Evolutionary conservation across 1,140 invertebrate genomes (phyloP), one percentile per base, ranked within the genome.

Genomic region (Micrasema longulum): DNA sequence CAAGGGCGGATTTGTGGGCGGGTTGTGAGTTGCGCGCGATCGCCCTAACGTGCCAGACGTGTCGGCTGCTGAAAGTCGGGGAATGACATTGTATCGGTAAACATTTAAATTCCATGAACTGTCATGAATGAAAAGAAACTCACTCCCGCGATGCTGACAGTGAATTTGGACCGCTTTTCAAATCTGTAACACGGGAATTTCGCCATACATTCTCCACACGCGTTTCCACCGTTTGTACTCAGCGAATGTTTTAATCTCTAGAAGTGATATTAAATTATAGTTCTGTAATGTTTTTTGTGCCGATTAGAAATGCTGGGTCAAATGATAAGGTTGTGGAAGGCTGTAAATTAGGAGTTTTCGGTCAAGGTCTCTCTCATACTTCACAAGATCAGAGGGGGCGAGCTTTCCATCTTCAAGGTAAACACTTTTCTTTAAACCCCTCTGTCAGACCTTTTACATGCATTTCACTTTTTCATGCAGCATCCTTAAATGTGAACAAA

Each of bases 391-490:
- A 7, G 36, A 70, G 68, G 60, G 68, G 68, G 68, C 68, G 68
- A 70, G 68, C 31, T 48, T n/a, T n/a, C n/a, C n/a, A n/a, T n/a
- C 18, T 18, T 18, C 55, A 41, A 70, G 68, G 68, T 70, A 70
- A 70, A 70, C 68, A 70, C 36, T 60, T 20, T 35, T 14, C 53
- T 26, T 31, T 18, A 11, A 23, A 22, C 18, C 26, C 22, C 16
- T 22, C 36, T 60, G 55, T 22, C 16, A 41, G 10, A 14, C 14
- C 23, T 31, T 31, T 31, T 31, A 6, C 4, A 12, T 55, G 23
- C 26, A 31, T 10, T 31, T 5, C 26, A 31, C 52, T 3, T 1
- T 20, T 1, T 55, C 23, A 31, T 55, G 1, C 41, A 43, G 7
- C 2, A 31, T 31, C 26, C 26, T n/a, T n/a, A n/a, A n/a, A n/a